Conservation (phyloP, 2,888 invertebrate genomes). For the Shargacucullia verbasci region DNA sequence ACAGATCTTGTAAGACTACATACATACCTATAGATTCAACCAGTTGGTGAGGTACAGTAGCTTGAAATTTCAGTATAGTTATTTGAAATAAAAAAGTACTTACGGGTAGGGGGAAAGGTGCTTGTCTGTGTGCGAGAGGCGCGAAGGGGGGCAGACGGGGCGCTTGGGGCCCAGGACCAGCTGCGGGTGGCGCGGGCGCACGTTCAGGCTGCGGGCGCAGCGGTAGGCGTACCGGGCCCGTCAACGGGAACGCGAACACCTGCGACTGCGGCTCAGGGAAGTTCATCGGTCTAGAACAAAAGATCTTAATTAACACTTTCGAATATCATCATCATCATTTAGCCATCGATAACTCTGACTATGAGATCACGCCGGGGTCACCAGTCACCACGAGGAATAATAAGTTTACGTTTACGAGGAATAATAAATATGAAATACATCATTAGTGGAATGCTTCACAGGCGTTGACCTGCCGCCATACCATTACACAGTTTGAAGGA, state of each 20-base stretch:
- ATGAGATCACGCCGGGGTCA: no score
- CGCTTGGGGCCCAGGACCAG: conserved; percentile 70
- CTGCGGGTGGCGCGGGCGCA: conserved; percentile 60
- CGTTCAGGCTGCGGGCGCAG: conserved; percentile 80
- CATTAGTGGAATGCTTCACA: no score
- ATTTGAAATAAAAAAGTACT: conserved; percentile 59
- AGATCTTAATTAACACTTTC: conserved; percentile 7
- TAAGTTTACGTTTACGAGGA: no score
- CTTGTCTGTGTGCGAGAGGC: conserved; percentile 67
- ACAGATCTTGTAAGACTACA: no score
- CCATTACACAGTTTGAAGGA: no score
- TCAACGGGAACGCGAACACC: conserved; percentile 85
- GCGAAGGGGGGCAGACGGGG: conserved; percentile 73
- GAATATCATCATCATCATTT: background rate
- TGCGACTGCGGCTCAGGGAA: conserved; percentile 86
- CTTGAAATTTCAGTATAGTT: background rate
- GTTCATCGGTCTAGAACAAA: conserved; percentile 73
- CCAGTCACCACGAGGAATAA: no score
- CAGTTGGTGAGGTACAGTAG: no score
- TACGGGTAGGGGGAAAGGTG: conserved; percentile 82
- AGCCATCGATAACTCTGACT: no score
- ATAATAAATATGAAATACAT: no score
- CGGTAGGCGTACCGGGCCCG: conserved; percentile 84
- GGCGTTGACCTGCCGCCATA: no score
- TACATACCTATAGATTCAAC: no score